Conservation (phyloP, 2,888 invertebrate species). For the Lasioglossum villosulum region DNA sequence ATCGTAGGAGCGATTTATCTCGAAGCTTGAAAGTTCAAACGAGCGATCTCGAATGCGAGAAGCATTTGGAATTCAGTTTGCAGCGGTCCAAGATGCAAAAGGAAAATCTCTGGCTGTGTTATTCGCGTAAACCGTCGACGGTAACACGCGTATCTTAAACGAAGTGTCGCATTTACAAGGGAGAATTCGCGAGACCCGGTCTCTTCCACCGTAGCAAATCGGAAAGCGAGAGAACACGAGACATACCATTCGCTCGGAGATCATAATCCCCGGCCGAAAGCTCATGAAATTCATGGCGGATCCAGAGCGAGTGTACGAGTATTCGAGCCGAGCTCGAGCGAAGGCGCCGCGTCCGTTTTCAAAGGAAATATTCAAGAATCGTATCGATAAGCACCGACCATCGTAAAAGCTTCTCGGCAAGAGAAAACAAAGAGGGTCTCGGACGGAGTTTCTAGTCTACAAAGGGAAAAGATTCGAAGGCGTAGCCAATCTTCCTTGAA, state of each 20-base stretch:
- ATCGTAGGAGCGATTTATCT: background rate
- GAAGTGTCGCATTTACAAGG: background rate
- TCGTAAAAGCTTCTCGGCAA: background rate
- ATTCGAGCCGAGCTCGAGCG: background rate
- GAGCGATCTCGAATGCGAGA: background rate
- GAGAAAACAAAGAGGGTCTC: constrained; percentile 4
- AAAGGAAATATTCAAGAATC: constrained; percentile 11
- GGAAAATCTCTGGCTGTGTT: background rate
- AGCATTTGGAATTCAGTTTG: background rate
- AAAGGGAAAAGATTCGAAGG: constrained; percentile 25
- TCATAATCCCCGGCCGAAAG: constrained; percentile 9
- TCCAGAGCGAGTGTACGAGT: background rate
- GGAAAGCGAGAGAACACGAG: background rate
- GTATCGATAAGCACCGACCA: constrained; percentile 35
- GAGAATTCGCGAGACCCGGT: background rate
- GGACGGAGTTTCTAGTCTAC: background rate
- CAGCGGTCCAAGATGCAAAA: background rate
- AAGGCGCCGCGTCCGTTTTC: background rate
- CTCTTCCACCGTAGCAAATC: background rate
- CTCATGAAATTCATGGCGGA: constrained; percentile 10
- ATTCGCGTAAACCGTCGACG: constrained; percentile 5
- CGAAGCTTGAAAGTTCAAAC: background rate
- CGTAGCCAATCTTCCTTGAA: constrained; percentile 27
- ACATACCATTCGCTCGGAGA: background rate
- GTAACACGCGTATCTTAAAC: background rate